A percentile compares a stretch with the other conserved stretches of the same genome.
These are phyloP conservation scores for Elegia similella DNA, from an alignment of 2,888 invertebrate genomes.

Conservation along the genomic window DNA sequence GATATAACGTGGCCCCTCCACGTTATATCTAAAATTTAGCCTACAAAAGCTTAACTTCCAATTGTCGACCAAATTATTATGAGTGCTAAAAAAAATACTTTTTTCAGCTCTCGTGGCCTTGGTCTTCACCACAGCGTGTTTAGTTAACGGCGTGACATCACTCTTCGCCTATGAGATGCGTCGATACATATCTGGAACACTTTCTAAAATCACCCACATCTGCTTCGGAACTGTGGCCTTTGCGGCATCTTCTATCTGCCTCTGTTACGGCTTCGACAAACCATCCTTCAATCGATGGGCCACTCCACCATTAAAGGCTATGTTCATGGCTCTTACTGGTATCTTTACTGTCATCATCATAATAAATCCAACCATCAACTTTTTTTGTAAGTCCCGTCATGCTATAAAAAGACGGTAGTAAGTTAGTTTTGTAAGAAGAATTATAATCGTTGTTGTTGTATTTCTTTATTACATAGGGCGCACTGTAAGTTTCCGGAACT, in stretches of 20 bases:
- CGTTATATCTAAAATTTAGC: no score
- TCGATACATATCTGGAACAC: constrained; percentile 28
- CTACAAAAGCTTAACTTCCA: no score
- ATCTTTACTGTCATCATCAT: neutral
- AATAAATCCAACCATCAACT: neutral
- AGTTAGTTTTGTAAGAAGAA: no score
- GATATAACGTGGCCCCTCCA: no score
- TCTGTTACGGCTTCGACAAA: constrained; percentile 58
- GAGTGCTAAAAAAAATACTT: no score
- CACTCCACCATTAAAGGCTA: constrained; percentile 32
- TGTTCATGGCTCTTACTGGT: constrained; percentile 33
- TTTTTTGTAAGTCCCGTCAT: neutral
- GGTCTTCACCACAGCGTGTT: constrained; percentile 36
- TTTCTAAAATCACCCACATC: constrained; percentile 40
- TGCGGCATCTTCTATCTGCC: constrained; percentile 35
- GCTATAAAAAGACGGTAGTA: no score
- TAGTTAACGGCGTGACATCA: constrained; percentile 39
- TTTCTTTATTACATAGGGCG: no score
- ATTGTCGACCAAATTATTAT: no score
- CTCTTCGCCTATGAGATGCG: constrained; percentile 38
- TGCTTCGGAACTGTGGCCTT: constrained; percentile 45
- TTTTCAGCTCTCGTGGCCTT: constrained; percentile 39
- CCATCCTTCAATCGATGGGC: constrained; percentile 40
- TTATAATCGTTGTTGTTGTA: no score
- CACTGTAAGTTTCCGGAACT: no score